These are phyloP conservation scores for Oscheius onirici DNA, from an alignment of 2,888 invertebrate species.

Conservation along the genomic window DNA sequence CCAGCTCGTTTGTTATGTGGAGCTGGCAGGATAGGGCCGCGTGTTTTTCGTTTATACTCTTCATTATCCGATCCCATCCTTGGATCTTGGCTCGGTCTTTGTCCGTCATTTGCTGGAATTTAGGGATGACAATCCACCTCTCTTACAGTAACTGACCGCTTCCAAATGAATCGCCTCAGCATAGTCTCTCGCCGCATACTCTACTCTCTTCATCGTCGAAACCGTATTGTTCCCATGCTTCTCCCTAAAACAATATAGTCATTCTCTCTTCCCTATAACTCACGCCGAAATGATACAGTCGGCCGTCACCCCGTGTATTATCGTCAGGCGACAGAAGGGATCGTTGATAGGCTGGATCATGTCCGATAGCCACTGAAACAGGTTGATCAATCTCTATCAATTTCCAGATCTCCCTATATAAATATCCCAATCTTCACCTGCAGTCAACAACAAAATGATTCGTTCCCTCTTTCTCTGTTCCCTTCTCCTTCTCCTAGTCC, in stretches of 20 bases:
- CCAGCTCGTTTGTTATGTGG: constrained; percentile 15
- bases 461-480: too few species aligned
- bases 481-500: too few species aligned
- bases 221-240: not conserved
- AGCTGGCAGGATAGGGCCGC: constrained; percentile 11
- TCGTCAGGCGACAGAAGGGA: constrained; percentile 13
- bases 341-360: constrained; percentile 1
- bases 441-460: too few species aligned
- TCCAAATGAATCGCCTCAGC: constrained; percentile 14
- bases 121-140: not conserved
- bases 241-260: not conserved
- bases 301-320: constrained; percentile 8
- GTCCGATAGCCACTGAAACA: constrained; percentile 4
- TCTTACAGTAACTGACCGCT: constrained; percentile 6
- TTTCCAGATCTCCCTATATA: too few species aligned
- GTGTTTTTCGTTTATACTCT: constrained; percentile 2
- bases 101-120: constrained; percentile 12
- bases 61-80: constrained; percentile 6
- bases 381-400: not conserved
- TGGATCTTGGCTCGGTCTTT: not conserved
- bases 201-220: constrained; percentile 2
- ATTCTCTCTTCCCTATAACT: not conserved
- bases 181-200: constrained; percentile 18
- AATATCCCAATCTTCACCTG: too few species aligned
- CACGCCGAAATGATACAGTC: constrained; percentile 14